These are phyloP conservation scores for Gonioctena quinquepunctata DNA, from an alignment of 1,140 invertebrate genomes.

Conservation along the genomic window DNA sequence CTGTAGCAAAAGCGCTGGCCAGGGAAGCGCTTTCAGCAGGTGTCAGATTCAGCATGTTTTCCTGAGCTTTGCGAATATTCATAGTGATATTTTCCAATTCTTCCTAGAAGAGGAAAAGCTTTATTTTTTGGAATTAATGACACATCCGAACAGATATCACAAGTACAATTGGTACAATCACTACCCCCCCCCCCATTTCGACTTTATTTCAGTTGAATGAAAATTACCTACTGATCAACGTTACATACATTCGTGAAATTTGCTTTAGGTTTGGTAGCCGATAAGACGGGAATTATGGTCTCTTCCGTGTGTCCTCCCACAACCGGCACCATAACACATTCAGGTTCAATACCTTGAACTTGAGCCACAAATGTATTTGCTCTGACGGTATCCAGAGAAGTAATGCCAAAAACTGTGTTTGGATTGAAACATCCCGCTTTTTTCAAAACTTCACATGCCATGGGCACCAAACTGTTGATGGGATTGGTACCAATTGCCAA, in stretches of 20 bases:
- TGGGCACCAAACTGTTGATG: constrained; percentile 63
- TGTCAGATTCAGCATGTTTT: constrained; percentile 39
- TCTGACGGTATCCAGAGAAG: constrained; percentile 74
- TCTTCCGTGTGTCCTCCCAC: constrained; percentile 79
- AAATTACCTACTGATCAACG: no score
- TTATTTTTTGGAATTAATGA: no score
- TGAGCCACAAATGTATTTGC: constrained; percentile 73
- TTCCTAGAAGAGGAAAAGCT: constrained; percentile 51
- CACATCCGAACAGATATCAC: no score
- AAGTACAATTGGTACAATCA: no score
- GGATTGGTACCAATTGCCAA: constrained; percentile 63
- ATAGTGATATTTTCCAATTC: constrained; percentile 55
- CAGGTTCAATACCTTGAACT: constrained; percentile 63
- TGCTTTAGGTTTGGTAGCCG: constrained; percentile 66
- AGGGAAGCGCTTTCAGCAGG: constrained; percentile 51
- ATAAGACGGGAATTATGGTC: constrained; percentile 82
- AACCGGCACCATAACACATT: constrained; percentile 74
- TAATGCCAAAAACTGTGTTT: constrained; percentile 77
- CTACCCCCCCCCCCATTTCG: no score
- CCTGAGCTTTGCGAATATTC: constrained; percentile 49
- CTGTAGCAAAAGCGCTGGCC: constrained; percentile 61
- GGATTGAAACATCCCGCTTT: constrained; percentile 67
- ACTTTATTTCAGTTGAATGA: no score
- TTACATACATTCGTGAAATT: constrained; percentile 53
- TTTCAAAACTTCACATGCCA: constrained; percentile 63